Conservation (phyloP, 2,113 vertebrate genomes). For the Phaetusa simplex region DNA sequence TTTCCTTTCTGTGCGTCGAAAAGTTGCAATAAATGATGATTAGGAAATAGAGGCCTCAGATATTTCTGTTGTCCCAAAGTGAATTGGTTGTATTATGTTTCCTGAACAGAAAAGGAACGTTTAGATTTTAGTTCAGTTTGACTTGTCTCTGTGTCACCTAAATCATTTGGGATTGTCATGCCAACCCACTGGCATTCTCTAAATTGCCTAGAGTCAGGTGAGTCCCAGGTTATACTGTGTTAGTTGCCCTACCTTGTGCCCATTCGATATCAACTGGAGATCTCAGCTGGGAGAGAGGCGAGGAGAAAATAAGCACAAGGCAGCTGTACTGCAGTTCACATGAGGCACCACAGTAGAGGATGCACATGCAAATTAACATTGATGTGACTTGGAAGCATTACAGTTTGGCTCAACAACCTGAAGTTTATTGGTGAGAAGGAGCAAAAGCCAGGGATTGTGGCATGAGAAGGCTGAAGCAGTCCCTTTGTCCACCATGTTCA, state of each 20-base stretch:
- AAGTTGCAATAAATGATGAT: background rate
- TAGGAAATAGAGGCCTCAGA: background rate
- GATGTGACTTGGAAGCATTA: background rate
- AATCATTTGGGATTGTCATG: background rate
- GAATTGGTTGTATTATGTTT: background rate
- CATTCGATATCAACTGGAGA: background rate
- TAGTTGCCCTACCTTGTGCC: background rate
- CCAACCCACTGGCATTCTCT: background rate
- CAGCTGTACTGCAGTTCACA: background rate
- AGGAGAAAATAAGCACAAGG: background rate
- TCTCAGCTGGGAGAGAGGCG: background rate
- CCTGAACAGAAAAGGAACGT: background rate
- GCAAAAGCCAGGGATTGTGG: background rate
- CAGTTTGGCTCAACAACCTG: background rate
- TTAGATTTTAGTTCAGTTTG: background rate
- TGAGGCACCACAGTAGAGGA: background rate
- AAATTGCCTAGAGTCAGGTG: background rate
- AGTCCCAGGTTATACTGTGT: background rate
- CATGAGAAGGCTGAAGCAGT: background rate
- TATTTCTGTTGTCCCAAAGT: background rate
- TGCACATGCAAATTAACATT: background rate
- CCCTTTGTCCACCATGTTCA: background rate
- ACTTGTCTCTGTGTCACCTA: background rate
- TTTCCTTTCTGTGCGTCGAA: background rate
- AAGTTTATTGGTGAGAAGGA: background rate